Base-by-base conservation (phyloP, 2,797 vertebrate species). In the Meriones psammophilus region DNA sequence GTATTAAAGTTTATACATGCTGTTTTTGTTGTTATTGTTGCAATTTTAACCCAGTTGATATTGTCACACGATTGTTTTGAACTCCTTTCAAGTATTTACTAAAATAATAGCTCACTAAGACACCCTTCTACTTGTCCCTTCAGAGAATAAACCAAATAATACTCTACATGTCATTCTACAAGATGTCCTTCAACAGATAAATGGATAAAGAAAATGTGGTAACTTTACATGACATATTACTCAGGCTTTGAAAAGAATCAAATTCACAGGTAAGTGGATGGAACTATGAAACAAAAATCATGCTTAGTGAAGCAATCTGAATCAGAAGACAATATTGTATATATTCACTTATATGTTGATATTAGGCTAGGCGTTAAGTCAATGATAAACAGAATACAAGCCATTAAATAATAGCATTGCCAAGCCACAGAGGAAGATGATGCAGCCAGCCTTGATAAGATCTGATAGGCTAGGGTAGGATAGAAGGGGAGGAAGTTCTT, bases 51-150 rank as follows among this genome's bases (percentile, higher is more conserved):
- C 46, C 28, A 15, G 30, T 28, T 77, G 56, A 69, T 60, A 84
- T 64, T 33, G 14, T 33, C 10, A 30, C 18, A 66, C 20, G 62
- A 8, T 83, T 83, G 3, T 3, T 36, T 5, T 81, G 15, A 26
- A 60, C 26, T 15, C 68, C 17, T 14, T 68, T 24, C 15, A 73
- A 6, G 28, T 64, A 2, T 26, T 92, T 26, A 28, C 3, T 36
- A 36, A 28, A 12, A 14, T 14, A 12, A 56, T 6, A 86, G 36
- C n/a, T 84, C 15, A 24, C 0, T 28, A 56, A 79, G 14, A 73
- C 4, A 5, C 4, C 39, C 64, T 8, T 33, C 4, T 13, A n/a
- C 2, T 50, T 1, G 2, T 0, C 8, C 12, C 14, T 5, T n/a
- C 2, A 5, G 15, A 80, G 28, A 56, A 3, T 9, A 5, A 91